Evolutionary conservation across 2,888 invertebrate genomes (phyloP).

Genomic region (Caenorhabditis imperialis): DNA sequence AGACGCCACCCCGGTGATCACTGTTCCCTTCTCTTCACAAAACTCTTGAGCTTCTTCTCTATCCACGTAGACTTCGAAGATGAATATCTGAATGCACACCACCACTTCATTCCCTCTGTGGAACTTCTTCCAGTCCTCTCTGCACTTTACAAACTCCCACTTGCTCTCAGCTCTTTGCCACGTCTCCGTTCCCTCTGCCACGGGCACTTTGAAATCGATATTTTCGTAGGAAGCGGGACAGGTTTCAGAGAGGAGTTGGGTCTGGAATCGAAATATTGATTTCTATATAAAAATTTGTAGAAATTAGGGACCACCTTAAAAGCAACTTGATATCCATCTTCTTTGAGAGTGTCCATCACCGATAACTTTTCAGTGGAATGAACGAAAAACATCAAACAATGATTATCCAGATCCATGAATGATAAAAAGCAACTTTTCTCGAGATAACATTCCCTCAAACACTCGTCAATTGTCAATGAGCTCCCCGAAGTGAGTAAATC

Average conservation of each 20-base stretch:
- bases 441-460: neutral
- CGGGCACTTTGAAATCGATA: neutral
- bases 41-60: neutral
- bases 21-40: conserved; percentile 2
- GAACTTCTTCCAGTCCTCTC: conserved; percentile 15
- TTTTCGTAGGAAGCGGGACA: neutral
- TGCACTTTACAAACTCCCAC: conserved; percentile 6
- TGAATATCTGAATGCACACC: conserved; percentile 14
- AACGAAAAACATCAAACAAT: conserved; percentile 1
- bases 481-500: neutral
- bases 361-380: neutral
- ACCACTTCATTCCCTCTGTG: neutral
- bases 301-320: conserved; percentile 5
- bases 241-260: neutral
- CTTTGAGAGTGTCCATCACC: neutral
- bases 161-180: conserved; percentile 1
- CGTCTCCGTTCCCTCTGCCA: neutral
- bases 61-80: neutral
- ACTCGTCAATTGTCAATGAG: neutral
- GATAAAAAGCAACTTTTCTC: conserved; percentile 10
- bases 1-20: neutral
- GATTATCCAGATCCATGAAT: neutral
- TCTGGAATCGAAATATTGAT: too few species aligned
- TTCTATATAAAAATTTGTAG: too few species aligned
- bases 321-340: conserved; percentile 4